phyloP scores from a whole-genome alignment of 2,888 invertebrate species.

The Platycheirus albimanus region DNA sequence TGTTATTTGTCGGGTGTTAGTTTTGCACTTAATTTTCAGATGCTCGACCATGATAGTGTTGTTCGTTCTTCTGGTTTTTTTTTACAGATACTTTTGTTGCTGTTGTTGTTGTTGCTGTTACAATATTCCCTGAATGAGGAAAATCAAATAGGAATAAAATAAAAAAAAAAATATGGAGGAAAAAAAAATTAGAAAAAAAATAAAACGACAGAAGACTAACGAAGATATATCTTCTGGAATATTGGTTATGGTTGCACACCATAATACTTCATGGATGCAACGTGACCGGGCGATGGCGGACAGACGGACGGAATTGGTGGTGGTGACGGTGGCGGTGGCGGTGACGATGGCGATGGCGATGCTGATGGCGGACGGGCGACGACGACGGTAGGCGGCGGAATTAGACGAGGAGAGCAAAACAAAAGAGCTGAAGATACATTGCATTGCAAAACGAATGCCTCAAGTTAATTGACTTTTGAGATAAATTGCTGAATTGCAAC shows the following conservation, averaged over 20 bases:
- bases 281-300: neutral
- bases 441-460: conserved; percentile 66
- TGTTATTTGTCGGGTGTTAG: conserved; percentile 64
- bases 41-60: conserved; percentile 54
- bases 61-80: conserved; percentile 16
- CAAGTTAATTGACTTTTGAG: conserved; percentile 74
- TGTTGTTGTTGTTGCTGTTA: conserved; percentile 5
- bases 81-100: no score
- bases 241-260: conserved; percentile 63
- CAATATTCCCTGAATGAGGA: conserved; percentile 53
- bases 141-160: conserved; percentile 14
- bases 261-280: conserved; percentile 2
- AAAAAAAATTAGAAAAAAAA: conserved; percentile 8
- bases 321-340: neutral
- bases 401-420: conserved; percentile 19
- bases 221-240: conserved; percentile 69
- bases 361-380: neutral
- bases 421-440: conserved; percentile 54
- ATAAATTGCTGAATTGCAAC: conserved; percentile 71
- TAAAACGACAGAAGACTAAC: conserved; percentile 50
- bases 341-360: no score
- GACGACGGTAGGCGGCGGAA: neutral
- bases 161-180: neutral
- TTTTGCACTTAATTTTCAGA: conserved; percentile 67
- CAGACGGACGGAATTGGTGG: neutral